Percentiles rank a stretch among this genome's conserved stretches.
Evolutionary conservation across 2,113 vertebrate genomes (phyloP).

Genomic region (Sapajus apella): DNA sequence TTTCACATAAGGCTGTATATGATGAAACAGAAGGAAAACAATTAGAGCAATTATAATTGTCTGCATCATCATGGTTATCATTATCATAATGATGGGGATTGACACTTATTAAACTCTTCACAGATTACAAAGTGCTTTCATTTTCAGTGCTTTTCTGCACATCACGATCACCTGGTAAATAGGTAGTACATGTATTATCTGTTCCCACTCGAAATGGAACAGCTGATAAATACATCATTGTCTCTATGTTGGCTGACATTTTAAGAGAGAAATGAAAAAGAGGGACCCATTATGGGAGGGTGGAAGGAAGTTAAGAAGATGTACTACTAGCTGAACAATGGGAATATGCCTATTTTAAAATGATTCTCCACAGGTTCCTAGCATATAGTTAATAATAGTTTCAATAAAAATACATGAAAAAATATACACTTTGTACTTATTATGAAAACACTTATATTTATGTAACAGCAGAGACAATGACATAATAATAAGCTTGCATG

Average conservation of each 20-base stretch:
- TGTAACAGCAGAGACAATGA: background rate
- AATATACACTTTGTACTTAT: background rate
- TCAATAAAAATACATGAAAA: background rate
- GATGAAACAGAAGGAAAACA: conserved; percentile 16
- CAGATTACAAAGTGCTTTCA: background rate
- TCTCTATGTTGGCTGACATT: background rate
- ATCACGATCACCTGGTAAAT: background rate
- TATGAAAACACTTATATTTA: background rate
- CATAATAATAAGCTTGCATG: background rate
- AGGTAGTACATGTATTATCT: background rate
- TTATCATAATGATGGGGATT: background rate
- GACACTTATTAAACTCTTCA: conserved; percentile 4
- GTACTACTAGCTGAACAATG: background rate
- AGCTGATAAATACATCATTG: background rate
- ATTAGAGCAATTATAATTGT: background rate
- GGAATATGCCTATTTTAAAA: background rate
- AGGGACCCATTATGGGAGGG: background rate
- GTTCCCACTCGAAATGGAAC: background rate
- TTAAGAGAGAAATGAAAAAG: background rate
- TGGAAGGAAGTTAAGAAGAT: background rate
- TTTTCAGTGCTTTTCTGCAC: background rate
- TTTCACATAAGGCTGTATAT: background rate
- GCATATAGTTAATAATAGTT: background rate
- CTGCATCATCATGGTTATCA: background rate
- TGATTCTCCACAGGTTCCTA: background rate